Evolutionary conservation across 1,140 invertebrate species (phyloP), one percentile per base, ranked within the genome.

Genomic region (Drosophila athabasca): DNA sequence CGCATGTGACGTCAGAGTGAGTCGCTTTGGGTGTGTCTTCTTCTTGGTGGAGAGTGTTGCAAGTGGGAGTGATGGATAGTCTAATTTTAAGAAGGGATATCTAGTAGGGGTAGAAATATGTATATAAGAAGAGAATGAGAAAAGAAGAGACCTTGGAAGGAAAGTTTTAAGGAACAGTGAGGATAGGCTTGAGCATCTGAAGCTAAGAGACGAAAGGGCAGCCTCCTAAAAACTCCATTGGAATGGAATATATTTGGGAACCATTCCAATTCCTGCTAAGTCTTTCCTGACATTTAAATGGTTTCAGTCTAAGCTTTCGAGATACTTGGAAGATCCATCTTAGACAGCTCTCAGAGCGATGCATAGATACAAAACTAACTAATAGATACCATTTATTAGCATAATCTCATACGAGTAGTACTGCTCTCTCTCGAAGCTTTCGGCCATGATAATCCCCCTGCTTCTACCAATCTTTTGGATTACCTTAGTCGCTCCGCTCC

Each of bases 1-100:
- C 52, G 35, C n/a, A 61, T 62, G 79, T 81, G 79, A 81, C 79
- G 79, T 81, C 79, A 81, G 26, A 53, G 62, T 11, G 24, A 3
- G 24, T 1, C n/a, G 17, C 24, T 13, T 6, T 45, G 22, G 62
- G 26, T 65, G 11, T 13, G 11, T 51, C 2, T 49, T 3, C 39
- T 9, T 24, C 13, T 3, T 8, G 13, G 7, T 41, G 13, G 24
- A 19, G 61, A 9, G 15, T 41, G 31, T 11, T 19, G 54, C 39
- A 29, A 61, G 31, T n/a, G 17, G 9, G 11, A 15, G 35, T 39
- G 4, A 11, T 5, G 3, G 9, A 13, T 39, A 19, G 1, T 19
- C 17, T 19, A 1, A 19, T 1, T 19, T 19, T 19, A 1, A 19
- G 17, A 19, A 19, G 17, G 17, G 17, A 19, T 19, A 19, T 19